A percentile compares a stretch with the other conserved stretches of the same genome.
Conservation (phyloP, 2,888 invertebrate species). For the Polyommatus iphigenia region DNA sequence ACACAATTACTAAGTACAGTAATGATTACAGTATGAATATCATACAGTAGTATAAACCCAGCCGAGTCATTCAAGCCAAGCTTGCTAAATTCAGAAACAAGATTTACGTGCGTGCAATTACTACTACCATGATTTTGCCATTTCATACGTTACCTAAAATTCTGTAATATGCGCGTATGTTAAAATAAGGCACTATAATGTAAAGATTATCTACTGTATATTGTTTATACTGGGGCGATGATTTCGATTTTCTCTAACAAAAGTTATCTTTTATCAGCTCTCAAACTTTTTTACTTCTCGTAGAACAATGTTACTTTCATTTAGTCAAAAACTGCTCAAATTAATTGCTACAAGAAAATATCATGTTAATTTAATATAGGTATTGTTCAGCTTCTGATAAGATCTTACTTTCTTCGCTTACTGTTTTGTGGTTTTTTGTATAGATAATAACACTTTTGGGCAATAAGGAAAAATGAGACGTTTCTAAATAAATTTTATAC, state of each 20-base stretch:
- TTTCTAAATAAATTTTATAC: too few species aligned
- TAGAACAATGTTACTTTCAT: conserved; percentile 18
- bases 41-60: background rate
- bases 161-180: too few species aligned
- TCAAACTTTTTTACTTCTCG: conserved; percentile 2
- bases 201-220: background rate
- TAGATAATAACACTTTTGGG: background rate
- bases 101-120: too few species aligned
- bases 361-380: background rate
- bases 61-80: background rate
- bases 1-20: background rate
- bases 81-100: background rate
- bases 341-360: conserved; percentile 24
- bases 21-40: background rate
- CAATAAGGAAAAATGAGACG: too few species aligned
- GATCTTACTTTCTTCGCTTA: background rate
- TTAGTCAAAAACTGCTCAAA: background rate
- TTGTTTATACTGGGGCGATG: background rate
- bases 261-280: conserved; percentile 6
- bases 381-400: conserved; percentile 7
- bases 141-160: too few species aligned
- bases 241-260: background rate
- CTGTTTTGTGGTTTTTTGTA: background rate
- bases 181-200: too few species aligned
- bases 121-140: too few species aligned